Conservation (phyloP, 1,140 invertebrate species). For the Drosophila micromelanica region DNA sequence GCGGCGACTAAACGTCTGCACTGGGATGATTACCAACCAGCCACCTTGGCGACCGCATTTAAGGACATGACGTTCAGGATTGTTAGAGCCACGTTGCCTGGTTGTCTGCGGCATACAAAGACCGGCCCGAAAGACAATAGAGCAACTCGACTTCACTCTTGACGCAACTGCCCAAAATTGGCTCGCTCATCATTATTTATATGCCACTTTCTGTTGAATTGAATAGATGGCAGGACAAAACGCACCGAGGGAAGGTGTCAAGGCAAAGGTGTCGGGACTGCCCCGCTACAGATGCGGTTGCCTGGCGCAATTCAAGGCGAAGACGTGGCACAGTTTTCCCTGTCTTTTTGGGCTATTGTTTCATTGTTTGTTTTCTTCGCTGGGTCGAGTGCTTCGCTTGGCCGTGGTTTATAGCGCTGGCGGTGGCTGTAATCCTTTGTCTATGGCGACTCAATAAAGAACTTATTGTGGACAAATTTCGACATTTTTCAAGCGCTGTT, state of each 20-base stretch:
- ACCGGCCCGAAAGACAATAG: slow-evolving; percentile 43
- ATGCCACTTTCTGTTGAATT: slow-evolving; percentile 72
- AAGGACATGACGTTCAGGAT: slow-evolving; percentile 36
- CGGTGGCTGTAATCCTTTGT: slow-evolving; percentile 66
- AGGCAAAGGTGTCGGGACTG: slow-evolving; percentile 69
- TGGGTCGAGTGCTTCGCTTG: slow-evolving; percentile 52
- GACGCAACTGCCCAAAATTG: slow-evolving; percentile 78
- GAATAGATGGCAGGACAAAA: slow-evolving; percentile 37
- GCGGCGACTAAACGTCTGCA: slow-evolving; percentile 67
- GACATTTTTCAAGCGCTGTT: slow-evolving; percentile 76
- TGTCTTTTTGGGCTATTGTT: slow-evolving; percentile 51
- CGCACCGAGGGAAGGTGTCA: slow-evolving; percentile 68
- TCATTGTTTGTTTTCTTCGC: slow-evolving; percentile 48
- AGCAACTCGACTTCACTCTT: slow-evolving; percentile 50
- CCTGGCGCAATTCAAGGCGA: slow-evolving; percentile 50
- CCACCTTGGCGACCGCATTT: slow-evolving; percentile 74
- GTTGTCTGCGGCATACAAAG: slow-evolving; percentile 53
- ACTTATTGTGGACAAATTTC: slow-evolving; percentile 83
- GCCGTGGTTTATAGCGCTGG: slow-evolving; percentile 70
- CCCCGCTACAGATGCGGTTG: slow-evolving; percentile 42
- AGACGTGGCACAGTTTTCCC: slow-evolving; percentile 73
- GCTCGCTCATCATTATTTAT: slow-evolving; percentile 81
- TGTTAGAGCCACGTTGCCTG: slow-evolving; percentile 39
- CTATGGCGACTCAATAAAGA: slow-evolving; percentile 77
- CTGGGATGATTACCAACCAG: slow-evolving; percentile 30